Evolutionary conservation across 2,888 invertebrate genomes (phyloP), one percentile per base, ranked within the genome.

Genomic region (Himalopsyche tibetana): DNA sequence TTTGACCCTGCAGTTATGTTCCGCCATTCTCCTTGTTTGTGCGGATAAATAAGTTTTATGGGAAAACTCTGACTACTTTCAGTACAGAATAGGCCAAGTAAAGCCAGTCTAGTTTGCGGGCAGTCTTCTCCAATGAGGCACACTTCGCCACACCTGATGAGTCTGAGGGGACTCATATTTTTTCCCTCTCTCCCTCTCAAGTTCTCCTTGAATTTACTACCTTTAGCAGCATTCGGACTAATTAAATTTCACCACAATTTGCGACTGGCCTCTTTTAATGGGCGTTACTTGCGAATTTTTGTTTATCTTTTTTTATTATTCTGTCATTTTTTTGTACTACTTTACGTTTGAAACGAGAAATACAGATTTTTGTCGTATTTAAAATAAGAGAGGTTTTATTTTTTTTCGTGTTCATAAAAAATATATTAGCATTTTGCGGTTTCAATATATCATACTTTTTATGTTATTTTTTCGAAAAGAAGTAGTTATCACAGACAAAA

Each of bases 141-240:
- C 63, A 28, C 63, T 63, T 63, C 9, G 63, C 63, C 63, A 63
- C 63, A 63, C 63, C 63, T 63, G 63, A 63, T 63, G 63, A 63
- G 63, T 63, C 63, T 63, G 28, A 63, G 63, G 63, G 63, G 63
- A 63, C 63, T 63, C 63, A 63, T 63, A 63, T 63, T 63, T 63
- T 63, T 63, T 19, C n/a, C 63, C 63, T 28, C 63, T 63, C 63
- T 63, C 19, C 28, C 28, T 19, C 63, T 63, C 63, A 19, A 19
- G 63, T 63, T 63, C 63, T 63, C 63, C 63, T n/a, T 28, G 28
- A 63, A 63, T 63, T 63, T 63, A 63, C 63, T 63, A 63, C 63
- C 63, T 63, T 63, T 63, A 63, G 63, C n/a, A 63, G 63, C 63
- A 63, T 63, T 63, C 28, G 63, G 28, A 63, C 63, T 63, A 63